These are phyloP conservation scores for Otus sunia DNA, from an alignment of 2,113 vertebrate species.

Conservation along the genomic window DNA sequence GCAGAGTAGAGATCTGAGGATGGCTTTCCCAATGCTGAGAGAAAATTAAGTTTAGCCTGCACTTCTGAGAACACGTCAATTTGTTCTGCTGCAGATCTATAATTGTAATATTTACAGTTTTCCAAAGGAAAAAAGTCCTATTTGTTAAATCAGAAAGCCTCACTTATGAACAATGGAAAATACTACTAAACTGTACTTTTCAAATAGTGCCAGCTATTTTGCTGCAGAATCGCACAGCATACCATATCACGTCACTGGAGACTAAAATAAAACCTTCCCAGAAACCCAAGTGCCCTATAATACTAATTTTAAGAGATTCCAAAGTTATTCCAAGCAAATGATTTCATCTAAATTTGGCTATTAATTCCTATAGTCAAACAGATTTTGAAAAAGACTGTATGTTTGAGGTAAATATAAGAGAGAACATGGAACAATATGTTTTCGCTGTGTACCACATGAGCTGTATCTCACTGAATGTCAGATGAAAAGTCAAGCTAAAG, in stretches of 20 bases:
- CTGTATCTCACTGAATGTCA: not conserved
- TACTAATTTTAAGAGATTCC: constrained; percentile 52
- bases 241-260: not conserved
- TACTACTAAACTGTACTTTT: not conserved
- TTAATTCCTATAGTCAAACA: not conserved
- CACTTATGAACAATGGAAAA: constrained; percentile 45
- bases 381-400: not conserved
- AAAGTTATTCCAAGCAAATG: constrained; percentile 27
- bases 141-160: not conserved
- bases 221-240: constrained; percentile 24
- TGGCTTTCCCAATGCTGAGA: fast-evolving
- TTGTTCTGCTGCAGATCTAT: not conserved
- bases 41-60: not conserved
- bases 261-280: constrained; percentile 65
- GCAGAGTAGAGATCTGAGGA: not conserved
- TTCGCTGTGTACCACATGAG: not conserved
- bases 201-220: not conserved
- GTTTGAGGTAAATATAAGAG: not conserved
- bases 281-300: constrained; percentile 41
- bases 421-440: not conserved
- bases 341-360: constrained; percentile 50
- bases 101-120: not conserved
- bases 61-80: not conserved
- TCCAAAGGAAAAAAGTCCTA: not conserved
- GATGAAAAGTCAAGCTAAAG: not conserved